Base-by-base conservation (phyloP, 2,113 vertebrate genomes). In the Prunella fulvescens region DNA sequence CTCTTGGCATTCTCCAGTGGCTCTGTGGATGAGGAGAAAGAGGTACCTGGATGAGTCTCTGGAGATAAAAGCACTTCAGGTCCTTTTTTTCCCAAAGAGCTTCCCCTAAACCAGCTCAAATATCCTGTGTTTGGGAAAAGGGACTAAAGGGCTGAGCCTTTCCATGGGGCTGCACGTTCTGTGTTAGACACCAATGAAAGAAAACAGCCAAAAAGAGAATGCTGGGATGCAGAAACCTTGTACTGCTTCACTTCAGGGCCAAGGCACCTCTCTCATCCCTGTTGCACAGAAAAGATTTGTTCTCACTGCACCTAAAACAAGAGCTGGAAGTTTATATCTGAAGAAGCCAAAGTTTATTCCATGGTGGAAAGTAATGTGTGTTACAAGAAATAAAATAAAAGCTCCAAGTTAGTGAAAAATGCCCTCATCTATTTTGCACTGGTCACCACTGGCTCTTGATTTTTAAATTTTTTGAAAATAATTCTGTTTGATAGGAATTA, bases 381-480 rank as follows among this genome's bases (percentile, higher is more conserved):
- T 80, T 92, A 72, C 25, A 76, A 91, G 77, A 70, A 93, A 76
- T 3, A 60, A 95, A 96, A 56, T 3, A 35, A 81, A 96, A 33
- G 69, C n/a, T 84, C 66, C 24, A 86, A 67, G 78, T 94, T 93
- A 94, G 90, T 95, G 78, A 91, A 79, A 95, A 96, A 69, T 40
- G 35, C 86, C 96, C 97, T 97, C 51, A 40, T 67, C 97, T 97
- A 42, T 86, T 97, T 96, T 90, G 87, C 61, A 92, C 88, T 94
- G 96, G 97, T 97, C 94, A 97, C 97, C 94, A 86, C 35, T 97
- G 97, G 97, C 97, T 97, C 96, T 71, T 60, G 81, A 79, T 60
- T 69, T 89, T 88, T 11, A 23, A 3, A 29, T 78, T 69, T 60
- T 72, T 24, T 1, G 0, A 6, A 17, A 82, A 35, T 84, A 44